These are phyloP conservation scores for Tiaroga cobitis DNA, from an alignment of 2,797 vertebrate species.

Conservation along the genomic window DNA sequence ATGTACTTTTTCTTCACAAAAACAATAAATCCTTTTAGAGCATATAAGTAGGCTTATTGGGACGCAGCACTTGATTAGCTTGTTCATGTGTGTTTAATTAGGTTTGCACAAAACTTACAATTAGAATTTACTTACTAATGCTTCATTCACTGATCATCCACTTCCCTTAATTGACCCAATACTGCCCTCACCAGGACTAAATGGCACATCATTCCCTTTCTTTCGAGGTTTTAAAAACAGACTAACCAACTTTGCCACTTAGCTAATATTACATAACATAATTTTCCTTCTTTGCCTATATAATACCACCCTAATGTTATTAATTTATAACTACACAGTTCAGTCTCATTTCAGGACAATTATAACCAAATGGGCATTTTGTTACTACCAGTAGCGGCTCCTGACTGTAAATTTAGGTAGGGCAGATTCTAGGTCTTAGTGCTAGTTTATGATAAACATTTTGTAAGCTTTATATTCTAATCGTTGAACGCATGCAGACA, in stretches of 20 bases:
- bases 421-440: background rate
- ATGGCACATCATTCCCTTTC: background rate
- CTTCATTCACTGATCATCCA: background rate
- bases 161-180: background rate
- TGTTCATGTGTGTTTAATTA: background rate
- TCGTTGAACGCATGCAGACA: background rate
- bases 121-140: background rate
- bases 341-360: background rate
- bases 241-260: background rate
- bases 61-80: background rate
- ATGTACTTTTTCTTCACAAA: too few species aligned
- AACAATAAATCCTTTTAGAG: too few species aligned
- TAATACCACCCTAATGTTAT: background rate
- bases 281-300: background rate
- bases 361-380: background rate
- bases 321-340: background rate
- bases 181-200: slow-evolving; percentile 13
- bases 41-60: too few species aligned
- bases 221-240: background rate
- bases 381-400: background rate
- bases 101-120: background rate
- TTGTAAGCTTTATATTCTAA: background rate
- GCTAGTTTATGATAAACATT: background rate
- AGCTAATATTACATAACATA: background rate
- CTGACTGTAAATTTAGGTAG: too few species aligned